phyloP scores from a whole-genome alignment of 1,140 invertebrate genomes.

The Zophobas morio region DNA sequence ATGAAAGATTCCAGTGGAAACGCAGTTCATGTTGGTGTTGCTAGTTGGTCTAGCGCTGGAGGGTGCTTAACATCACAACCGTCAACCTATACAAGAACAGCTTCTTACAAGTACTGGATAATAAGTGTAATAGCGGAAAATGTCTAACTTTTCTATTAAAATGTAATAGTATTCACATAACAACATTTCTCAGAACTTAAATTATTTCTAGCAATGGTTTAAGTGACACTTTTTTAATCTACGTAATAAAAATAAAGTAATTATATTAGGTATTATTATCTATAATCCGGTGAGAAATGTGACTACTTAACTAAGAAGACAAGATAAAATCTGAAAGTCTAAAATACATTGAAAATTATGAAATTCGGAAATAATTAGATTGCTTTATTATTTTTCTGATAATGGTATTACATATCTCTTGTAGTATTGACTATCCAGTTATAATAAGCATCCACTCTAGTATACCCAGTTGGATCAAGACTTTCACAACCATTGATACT shows the following conservation, averaged over 20 bases:
- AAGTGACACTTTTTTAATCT: too few species aligned
- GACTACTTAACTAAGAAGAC: too few species aligned
- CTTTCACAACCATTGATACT: not conserved
- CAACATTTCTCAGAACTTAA: too few species aligned
- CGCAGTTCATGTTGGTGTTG: slow-evolving; percentile 30
- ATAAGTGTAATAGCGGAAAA: not conserved
- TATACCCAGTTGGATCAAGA: slow-evolving; percentile 8
- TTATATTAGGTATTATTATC: too few species aligned
- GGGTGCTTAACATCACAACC: slow-evolving; percentile 23
- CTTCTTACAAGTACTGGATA: slow-evolving; percentile 14
- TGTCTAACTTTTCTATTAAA: not conserved
- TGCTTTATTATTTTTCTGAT: not conserved
- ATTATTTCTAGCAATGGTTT: too few species aligned
- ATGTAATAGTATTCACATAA: not conserved
- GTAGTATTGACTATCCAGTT: slow-evolving; percentile 1
- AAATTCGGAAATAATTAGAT: too few species aligned
- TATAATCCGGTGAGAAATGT: too few species aligned
- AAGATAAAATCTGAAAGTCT: too few species aligned
- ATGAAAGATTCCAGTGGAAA: not conserved
- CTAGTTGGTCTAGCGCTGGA: slow-evolving; percentile 9
- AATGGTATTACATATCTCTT: not conserved
- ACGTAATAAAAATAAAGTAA: too few species aligned
- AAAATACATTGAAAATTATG: too few species aligned
- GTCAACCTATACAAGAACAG: slow-evolving; percentile 22
- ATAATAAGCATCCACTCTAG: slow-evolving; percentile 1